Evolutionary conservation across 92 coral and sea anemone genomes (phyloP), one percentile per base, ranked within the genome.

Genomic region (Heliopora coerulea): DNA sequence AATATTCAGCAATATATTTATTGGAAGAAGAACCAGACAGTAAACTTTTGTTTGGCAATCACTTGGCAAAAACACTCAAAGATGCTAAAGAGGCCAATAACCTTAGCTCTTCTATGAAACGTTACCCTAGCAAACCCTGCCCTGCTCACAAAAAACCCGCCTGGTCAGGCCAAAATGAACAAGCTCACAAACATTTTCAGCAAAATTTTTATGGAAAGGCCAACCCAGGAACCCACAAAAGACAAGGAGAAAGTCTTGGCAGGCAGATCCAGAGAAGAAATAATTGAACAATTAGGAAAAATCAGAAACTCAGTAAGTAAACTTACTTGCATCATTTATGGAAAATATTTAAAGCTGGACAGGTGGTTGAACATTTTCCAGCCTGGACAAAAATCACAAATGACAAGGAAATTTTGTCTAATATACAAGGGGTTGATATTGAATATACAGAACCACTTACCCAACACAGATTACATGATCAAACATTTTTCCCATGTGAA

Each of bases 291-390:
- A 29, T 48, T 83, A 23, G 23, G 28, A 42, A 64, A 68, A 39
- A 76, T 83, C n/a, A 8, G 54, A 62, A 48, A 32, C 18, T 18
- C 24, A 34, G 83, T 77, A 69, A 78, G 85, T 77, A 41, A 42
- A 10, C 75, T 74, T 82, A 35, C n/a, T n/a, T n/a, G n/a, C n/a
- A n/a, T n/a, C n/a, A n/a, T n/a, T n/a, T n/a, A n/a, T n/a, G n/a
- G n/a, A n/a, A n/a, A n/a, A n/a, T n/a, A n/a, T n/a, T n/a, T n/a
- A n/a, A n/a, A n/a, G n/a, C n/a, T n/a, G n/a, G n/a, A n/a, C n/a
- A n/a, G n/a, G n/a, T n/a, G n/a, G n/a, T n/a, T n/a, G n/a, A n/a
- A n/a, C n/a, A n/a, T n/a, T n/a, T n/a, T n/a, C n/a, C n/a, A n/a
- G n/a, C n/a, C n/a, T n/a, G n/a, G n/a, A n/a, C n/a, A 74, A 27